Percentiles rank a stretch among this genome's conserved stretches.
phyloP scores from a whole-genome alignment of 2,113 vertebrate genomes.

The Jaculus jaculus region DNA sequence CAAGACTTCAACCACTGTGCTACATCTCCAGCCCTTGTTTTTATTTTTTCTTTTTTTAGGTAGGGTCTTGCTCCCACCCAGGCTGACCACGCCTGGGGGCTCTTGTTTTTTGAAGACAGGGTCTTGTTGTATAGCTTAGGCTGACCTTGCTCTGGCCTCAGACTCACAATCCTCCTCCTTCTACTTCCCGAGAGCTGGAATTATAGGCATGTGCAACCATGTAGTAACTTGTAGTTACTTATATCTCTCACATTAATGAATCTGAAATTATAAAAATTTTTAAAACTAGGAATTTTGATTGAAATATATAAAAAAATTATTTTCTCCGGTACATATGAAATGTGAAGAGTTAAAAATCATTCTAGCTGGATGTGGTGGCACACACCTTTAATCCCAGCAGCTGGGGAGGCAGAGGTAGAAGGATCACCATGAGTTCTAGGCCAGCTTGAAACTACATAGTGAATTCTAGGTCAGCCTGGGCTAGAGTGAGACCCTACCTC shows the following conservation, averaged over 20 bases:
- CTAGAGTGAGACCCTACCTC: too few relatives aligned
- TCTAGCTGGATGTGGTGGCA: background rate
- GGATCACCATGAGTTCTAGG: too few relatives aligned
- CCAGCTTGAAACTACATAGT: too few relatives aligned
- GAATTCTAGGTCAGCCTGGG: too few relatives aligned
- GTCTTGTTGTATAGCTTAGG: background rate
- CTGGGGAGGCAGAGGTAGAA: too few relatives aligned
- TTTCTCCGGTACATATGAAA: background rate
- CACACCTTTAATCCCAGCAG: too few relatives aligned
- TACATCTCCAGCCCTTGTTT: background rate
- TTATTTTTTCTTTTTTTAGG: too few relatives aligned
- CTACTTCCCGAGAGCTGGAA: background rate
- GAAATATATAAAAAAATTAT: too few relatives aligned
- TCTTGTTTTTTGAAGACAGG: background rate
- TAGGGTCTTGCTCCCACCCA: too few relatives aligned
- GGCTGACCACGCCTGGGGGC: too few relatives aligned
- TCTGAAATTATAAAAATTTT: conserved; percentile 1
- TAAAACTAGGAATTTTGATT: background rate
- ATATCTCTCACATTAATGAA: background rate
- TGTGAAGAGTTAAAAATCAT: background rate
- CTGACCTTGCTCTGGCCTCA: background rate
- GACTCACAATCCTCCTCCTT: background rate
- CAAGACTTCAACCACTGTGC: background rate
- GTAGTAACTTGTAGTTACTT: background rate
- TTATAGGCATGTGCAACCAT: background rate